Evolutionary conservation across 2,113 vertebrate species (phyloP).

Genomic region (Vireo altiloquus): DNA sequence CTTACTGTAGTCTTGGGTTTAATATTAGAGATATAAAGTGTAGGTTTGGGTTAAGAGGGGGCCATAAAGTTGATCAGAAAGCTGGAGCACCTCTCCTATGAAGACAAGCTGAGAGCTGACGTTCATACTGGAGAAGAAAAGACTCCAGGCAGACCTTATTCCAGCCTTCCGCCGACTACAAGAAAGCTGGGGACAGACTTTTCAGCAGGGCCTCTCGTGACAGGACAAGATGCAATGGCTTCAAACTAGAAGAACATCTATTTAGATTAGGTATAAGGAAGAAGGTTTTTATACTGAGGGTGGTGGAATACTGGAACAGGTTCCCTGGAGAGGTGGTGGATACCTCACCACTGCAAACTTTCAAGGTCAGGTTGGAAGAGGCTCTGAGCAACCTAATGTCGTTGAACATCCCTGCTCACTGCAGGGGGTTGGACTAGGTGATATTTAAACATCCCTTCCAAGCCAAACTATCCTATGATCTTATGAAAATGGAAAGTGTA

Average conservation of each 20-base stretch:
- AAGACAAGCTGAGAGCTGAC: background rate
- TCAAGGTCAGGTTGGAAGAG: background rate
- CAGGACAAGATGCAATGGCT: background rate
- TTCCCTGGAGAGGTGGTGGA: background rate
- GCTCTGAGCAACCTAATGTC: background rate
- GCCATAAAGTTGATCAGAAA: background rate
- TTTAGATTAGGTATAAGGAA: background rate
- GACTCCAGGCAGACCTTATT: background rate
- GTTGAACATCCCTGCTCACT: background rate
- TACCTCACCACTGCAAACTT: background rate
- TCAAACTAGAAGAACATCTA: background rate
- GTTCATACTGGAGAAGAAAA: background rate
- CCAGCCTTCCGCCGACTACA: background rate
- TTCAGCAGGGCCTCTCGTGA: background rate
- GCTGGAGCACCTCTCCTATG: background rate
- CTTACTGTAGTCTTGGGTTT: constrained; percentile 10
- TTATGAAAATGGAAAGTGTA: background rate
- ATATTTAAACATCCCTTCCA: background rate
- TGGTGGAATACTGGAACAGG: background rate
- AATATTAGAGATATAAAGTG: constrained; percentile 10
- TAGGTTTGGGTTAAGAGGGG: background rate
- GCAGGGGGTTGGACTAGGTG: background rate
- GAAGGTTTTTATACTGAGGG: background rate
- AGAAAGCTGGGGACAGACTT: background rate
- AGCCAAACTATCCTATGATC: background rate